Evolutionary conservation across 2,797 vertebrate species (phyloP).

Genomic region (Acanthornis magna): DNA sequence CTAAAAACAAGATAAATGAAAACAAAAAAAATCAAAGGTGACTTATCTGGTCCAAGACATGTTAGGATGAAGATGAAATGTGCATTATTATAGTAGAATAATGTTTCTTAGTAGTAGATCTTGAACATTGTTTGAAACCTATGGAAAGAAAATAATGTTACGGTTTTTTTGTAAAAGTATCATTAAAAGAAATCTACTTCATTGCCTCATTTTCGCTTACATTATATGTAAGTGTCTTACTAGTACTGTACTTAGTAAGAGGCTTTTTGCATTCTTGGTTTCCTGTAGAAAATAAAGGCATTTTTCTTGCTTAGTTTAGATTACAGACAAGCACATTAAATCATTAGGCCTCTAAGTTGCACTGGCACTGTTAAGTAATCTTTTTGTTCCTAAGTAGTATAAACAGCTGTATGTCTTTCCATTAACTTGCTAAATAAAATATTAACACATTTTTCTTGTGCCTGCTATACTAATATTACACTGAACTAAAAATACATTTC

Average conservation of each 20-base stretch:
- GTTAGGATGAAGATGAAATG: conserved; percentile 31
- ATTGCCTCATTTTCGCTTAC: conserved; percentile 51
- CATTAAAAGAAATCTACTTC: background rate
- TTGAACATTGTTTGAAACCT: conserved; percentile 50
- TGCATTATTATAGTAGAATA: conserved; percentile 35
- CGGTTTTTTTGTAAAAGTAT: background rate
- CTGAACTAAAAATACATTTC: background rate
- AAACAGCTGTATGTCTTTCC: conserved; percentile 60
- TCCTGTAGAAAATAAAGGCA: conserved; percentile 52
- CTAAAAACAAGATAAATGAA: background rate
- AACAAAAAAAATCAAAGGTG: conserved; percentile 1
- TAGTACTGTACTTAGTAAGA: conserved; percentile 21
- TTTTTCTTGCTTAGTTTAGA: conserved; percentile 51
- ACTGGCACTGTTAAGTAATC: conserved; percentile 38
- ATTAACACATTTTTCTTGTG: conserved; percentile 62
- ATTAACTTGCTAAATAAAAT: conserved; percentile 67
- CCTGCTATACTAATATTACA: conserved; percentile 58
- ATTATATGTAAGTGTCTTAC: conserved; percentile 49
- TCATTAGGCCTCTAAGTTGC: conserved; percentile 22
- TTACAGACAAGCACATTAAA: background rate
- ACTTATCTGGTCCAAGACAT: conserved; percentile 30
- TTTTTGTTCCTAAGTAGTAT: conserved; percentile 45
- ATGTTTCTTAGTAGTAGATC: conserved; percentile 46
- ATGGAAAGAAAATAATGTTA: conserved; percentile 48
- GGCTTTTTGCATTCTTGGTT: conserved; percentile 40